Conservation (phyloP, 2,113 vertebrate species). For the Neolamprologus caudopunctatus region DNA sequence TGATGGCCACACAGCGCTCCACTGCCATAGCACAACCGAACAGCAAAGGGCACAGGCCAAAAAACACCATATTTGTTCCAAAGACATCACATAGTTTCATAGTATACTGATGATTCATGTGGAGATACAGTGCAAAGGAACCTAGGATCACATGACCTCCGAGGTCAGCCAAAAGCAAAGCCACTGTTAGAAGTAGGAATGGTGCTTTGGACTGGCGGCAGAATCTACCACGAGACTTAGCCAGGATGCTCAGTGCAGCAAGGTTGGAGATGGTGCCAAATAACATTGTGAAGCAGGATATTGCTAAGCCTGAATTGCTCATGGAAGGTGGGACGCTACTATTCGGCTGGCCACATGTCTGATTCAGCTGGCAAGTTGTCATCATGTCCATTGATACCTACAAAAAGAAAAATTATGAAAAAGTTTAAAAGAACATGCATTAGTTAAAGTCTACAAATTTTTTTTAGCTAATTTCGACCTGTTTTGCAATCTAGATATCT, state of each 20-base stretch:
- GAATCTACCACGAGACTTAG: constrained; percentile 55
- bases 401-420: background rate
- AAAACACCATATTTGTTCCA: constrained; percentile 82
- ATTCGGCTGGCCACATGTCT: background rate
- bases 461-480: background rate
- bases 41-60: constrained; percentile 75
- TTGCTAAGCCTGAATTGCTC: constrained; percentile 22
- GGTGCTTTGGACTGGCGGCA: constrained; percentile 65
- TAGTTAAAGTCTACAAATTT: background rate
- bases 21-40: constrained; percentile 79
- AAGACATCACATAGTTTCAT: constrained; percentile 71
- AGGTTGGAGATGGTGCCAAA: constrained; percentile 78
- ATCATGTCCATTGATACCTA: constrained; percentile 15
- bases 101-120: constrained; percentile 26
- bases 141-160: constrained; percentile 78
- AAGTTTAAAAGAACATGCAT: background rate
- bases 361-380: background rate
- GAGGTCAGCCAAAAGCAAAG: constrained; percentile 75
- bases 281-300: constrained; percentile 80
- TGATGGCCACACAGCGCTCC: constrained; percentile 80
- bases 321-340: background rate
- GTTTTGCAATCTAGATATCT: background rate
- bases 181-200: constrained; percentile 74
- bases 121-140: constrained; percentile 73
- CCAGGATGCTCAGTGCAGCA: constrained; percentile 73